Evolutionary conservation across 1,140 invertebrate species (phyloP), one percentile per base, ranked within the genome.

Genomic region (Heliconius melpomene): DNA sequence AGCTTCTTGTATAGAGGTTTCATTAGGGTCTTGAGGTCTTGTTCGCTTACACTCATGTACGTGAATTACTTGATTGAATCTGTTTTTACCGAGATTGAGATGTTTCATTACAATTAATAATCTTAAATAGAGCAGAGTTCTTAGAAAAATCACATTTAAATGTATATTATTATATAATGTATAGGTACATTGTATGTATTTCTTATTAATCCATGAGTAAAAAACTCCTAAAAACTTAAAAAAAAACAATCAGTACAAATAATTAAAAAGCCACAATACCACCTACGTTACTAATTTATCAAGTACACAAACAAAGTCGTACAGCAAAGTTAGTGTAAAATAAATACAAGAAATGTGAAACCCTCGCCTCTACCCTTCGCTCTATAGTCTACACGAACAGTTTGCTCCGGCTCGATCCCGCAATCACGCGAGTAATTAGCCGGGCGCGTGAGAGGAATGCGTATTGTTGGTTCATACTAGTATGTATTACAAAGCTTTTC

Each of bases 381-480:
- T 32, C 70, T 38, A 7, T 29, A 60, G n/a, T 23, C 20, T 26
- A 66, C 57, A 38, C 75, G 75, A 71, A 77, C 66, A n/a, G 32
- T 77, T 70, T 77, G 60, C 70, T 36, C 46, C 26, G 76, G n/a
- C 40, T 72, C 52, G 36, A 60, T 57, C 50, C 77, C 32, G 78
- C 78, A 79, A 79, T 79, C 78, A 79, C 74, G 74, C 78, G 78
- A 79, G 78, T 79, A 79, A 79, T 79, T 79, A 79, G 78, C 78
- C 52, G 46, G 40, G 72, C 78, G 74, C 78, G 78, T 79, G 78
- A 79, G 74, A 71, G 78, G 78, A 79, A 79, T 79, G 74, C 74
- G 73, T 79, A 75, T 75, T 72, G 78, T 79, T 79, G 23, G 23
- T 36, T 79, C 29, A 40, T 52, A 38, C 77, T n/a, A 74, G 32